A percentile compares a stretch with the other conserved stretches of the same genome.
Evolutionary conservation across 1,140 invertebrate species (phyloP).

Genomic region (Drosophila miranda): DNA sequence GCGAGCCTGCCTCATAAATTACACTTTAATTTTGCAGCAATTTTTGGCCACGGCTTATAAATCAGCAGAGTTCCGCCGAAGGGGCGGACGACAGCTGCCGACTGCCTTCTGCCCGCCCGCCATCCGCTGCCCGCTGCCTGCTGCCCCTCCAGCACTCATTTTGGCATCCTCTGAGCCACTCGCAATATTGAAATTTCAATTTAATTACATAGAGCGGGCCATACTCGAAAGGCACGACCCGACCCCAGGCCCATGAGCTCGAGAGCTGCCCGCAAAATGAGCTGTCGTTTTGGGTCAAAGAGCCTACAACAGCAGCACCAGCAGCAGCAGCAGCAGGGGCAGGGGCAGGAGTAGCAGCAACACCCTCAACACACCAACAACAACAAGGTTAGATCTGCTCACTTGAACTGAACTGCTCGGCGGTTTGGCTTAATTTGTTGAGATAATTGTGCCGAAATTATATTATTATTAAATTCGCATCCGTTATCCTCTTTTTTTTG

Average conservation of each 20-base stretch:
- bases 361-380: constrained; percentile 21
- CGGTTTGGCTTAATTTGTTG: constrained; percentile 78
- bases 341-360: not conserved
- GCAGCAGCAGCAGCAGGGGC: too few species aligned
- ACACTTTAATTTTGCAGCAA: constrained; percentile 79
- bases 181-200: constrained; percentile 81
- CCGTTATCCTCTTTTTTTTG: constrained; percentile 47
- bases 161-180: constrained; percentile 31
- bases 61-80: constrained; percentile 53
- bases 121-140: constrained; percentile 25
- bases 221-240: constrained; percentile 17
- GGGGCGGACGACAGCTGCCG: constrained; percentile 26
- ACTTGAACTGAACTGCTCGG: constrained; percentile 59
- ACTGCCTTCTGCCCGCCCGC: constrained; percentile 32
- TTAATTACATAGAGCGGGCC: constrained; percentile 73
- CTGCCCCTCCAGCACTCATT: constrained; percentile 2
- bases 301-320: constrained; percentile 9
- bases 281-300: constrained; percentile 53
- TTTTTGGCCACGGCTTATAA: constrained; percentile 80
- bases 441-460: constrained; percentile 78
- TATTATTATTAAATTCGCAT: constrained; percentile 78
- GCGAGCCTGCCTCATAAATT: constrained; percentile 68
- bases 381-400: constrained; percentile 43
- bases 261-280: constrained; percentile 61
- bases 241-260: constrained; percentile 48